phyloP scores from a whole-genome alignment of 2,113 vertebrate genomes.

The Naja naja region DNA sequence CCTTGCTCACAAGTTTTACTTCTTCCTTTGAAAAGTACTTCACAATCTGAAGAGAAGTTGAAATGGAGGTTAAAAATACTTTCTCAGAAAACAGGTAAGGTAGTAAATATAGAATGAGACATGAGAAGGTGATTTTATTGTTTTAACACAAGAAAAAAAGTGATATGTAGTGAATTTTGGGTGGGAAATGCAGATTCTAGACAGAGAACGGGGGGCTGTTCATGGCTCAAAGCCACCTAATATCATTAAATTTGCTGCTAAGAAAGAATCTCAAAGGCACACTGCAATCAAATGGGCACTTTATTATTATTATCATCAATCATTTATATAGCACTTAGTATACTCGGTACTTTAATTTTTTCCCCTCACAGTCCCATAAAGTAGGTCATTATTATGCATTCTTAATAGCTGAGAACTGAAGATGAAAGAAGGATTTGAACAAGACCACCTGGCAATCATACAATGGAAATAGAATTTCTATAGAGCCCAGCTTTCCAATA shows the following conservation, averaged over 20 bases:
- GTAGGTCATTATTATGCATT: neutral
- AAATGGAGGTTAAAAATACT: conserved; percentile 30
- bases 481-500: neutral
- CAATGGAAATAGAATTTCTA: neutral
- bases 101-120: accelerated
- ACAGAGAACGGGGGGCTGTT: neutral
- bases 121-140: neutral
- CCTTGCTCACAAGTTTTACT: conserved; percentile 45
- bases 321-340: neutral
- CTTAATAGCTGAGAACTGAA: accelerated
- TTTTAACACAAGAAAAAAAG: neutral
- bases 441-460: accelerated
- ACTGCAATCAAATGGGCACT: neutral
- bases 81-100: conserved; percentile 22
- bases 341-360: neutral
- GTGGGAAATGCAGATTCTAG: neutral
- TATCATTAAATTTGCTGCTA: neutral
- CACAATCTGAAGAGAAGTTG: conserved; percentile 9
- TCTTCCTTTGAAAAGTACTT: conserved; percentile 47
- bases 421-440: neutral
- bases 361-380: neutral
- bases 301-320: neutral
- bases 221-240: neutral
- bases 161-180: neutral
- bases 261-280: conserved; percentile 2